phyloP scores from a whole-genome alignment of 2,888 invertebrate genomes.

The Cryptops parisi region DNA sequence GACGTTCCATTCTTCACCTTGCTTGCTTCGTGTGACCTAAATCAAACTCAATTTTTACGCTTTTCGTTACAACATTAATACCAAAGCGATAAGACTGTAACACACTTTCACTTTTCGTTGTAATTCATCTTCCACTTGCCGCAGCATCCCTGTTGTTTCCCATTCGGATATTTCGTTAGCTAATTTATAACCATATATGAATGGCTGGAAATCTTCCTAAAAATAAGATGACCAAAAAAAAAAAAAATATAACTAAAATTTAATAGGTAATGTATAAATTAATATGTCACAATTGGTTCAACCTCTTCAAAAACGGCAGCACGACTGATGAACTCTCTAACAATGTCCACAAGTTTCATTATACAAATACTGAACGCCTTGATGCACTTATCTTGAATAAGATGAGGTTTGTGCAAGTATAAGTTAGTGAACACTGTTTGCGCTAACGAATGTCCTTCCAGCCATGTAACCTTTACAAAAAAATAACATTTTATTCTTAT shows the following conservation, averaged over 20 bases:
- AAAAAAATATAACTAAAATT: not conserved
- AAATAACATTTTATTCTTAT: not conserved
- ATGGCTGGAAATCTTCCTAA: slow-evolving; percentile 82
- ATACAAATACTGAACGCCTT: slow-evolving; percentile 74
- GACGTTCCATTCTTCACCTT: slow-evolving; percentile 30
- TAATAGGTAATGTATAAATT: not conserved
- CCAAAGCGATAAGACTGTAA: slow-evolving; percentile 3
- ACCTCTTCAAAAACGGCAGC: slow-evolving; percentile 41
- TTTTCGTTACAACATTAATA: too few species aligned
- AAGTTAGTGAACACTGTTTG: slow-evolving; percentile 96
- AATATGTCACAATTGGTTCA: slow-evolving; percentile 25
- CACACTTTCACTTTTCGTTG: slow-evolving; percentile 21
- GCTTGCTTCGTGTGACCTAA: slow-evolving; percentile 35
- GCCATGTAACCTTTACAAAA: slow-evolving; percentile 58
- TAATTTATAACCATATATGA: slow-evolving; percentile 75
- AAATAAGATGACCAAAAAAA: slow-evolving; percentile 2
- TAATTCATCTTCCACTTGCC: slow-evolving; percentile 82
- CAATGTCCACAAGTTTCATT: slow-evolving; percentile 75
- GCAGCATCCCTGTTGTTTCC: slow-evolving; percentile 61
- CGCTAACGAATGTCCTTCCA: slow-evolving; percentile 90
- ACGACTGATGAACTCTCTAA: slow-evolving; percentile 64
- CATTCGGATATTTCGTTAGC: slow-evolving; percentile 67
- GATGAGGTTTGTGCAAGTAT: slow-evolving; percentile 79
- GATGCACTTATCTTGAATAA: slow-evolving; percentile 64
- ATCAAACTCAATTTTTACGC: too few species aligned